phyloP scores from a whole-genome alignment of 2,888 invertebrate genomes.

The Polietes domitor region DNA sequence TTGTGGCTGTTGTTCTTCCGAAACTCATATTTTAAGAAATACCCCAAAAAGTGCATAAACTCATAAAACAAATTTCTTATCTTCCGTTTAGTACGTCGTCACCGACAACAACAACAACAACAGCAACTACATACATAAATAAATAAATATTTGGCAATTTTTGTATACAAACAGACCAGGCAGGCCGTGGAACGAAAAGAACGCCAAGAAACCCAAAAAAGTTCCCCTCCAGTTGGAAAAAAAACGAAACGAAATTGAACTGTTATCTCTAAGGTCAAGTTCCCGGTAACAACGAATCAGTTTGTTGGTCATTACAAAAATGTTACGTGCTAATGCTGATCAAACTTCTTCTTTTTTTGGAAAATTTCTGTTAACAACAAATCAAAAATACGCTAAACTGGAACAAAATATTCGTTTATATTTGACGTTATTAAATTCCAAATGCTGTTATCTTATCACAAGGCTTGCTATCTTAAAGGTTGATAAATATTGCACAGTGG shows the following conservation, averaged over 20 bases:
- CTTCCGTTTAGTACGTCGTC: background rate
- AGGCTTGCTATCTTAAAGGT: no score
- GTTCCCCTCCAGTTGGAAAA: background rate
- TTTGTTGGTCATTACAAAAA: background rate
- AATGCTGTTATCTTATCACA: background rate
- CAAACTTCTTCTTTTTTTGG: background rate
- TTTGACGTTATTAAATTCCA: background rate
- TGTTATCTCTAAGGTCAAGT: constrained; percentile 60
- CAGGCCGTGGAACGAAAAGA: background rate
- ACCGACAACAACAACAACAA: constrained; percentile 7
- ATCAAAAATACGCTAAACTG: background rate
- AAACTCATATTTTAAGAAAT: background rate
- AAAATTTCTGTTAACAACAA: background rate
- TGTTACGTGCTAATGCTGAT: background rate
- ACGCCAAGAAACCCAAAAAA: constrained; percentile 18
- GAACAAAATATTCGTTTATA: background rate
- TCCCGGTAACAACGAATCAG: constrained; percentile 5
- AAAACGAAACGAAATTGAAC: constrained; percentile 7
- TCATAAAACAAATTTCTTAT: constrained; percentile 18
- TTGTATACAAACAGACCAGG: no score
- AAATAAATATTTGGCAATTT: constrained; percentile 19
- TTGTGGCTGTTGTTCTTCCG: constrained; percentile 1
- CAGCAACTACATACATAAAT: no score
- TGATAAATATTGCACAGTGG: no score
- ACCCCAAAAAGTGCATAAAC: constrained; percentile 19